These are phyloP conservation scores for Passer montanus DNA, from an alignment of 2,113 vertebrate genomes.

Conservation along the genomic window DNA sequence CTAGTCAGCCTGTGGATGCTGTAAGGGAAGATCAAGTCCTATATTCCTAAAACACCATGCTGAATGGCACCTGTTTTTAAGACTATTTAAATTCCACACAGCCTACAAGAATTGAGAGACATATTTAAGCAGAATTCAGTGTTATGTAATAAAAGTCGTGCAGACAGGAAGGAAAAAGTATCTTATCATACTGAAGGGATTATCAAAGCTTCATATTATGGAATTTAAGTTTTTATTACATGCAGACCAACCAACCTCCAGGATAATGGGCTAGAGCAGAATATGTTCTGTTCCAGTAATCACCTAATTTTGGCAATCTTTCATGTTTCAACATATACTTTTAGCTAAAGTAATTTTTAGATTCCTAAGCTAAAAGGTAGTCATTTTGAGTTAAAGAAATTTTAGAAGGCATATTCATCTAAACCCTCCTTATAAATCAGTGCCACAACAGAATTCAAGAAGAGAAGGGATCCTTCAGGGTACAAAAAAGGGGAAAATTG, in stretches of 20 bases:
- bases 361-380: background rate
- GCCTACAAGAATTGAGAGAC: background rate
- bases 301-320: background rate
- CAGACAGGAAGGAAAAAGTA: background rate
- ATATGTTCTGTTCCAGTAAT: background rate
- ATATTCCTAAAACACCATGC: background rate
- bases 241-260: background rate
- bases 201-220: background rate
- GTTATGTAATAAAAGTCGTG: background rate
- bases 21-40: background rate
- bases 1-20: background rate
- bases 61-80: conserved; percentile 1
- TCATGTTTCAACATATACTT: background rate
- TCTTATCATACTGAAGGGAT: background rate
- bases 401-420: background rate
- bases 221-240: background rate
- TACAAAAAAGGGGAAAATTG: background rate
- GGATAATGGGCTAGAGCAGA: background rate
- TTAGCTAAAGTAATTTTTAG: background rate
- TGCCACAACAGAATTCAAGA: background rate
- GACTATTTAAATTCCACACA: background rate
- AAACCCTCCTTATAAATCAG: background rate
- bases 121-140: conserved; percentile 2
- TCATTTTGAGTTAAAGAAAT: background rate
- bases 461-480: background rate